Conservation (phyloP, 2,888 invertebrate genomes). For the Caenorhabditis sp. region DNA sequence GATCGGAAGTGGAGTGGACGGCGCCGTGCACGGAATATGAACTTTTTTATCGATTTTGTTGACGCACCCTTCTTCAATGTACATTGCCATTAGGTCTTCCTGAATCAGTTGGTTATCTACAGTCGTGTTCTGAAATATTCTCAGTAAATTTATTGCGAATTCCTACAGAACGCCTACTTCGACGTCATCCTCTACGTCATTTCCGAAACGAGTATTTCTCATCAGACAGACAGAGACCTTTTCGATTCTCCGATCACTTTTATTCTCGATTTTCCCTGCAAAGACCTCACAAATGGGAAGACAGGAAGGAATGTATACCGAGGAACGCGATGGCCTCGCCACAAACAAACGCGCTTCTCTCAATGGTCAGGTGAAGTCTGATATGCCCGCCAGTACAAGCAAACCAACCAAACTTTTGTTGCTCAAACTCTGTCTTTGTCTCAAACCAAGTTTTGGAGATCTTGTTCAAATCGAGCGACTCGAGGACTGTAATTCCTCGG, state of each 20-base stretch:
- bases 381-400: conserved; percentile 74
- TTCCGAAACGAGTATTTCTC: conserved; percentile 59
- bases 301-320: conserved; percentile 43
- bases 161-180: conserved; percentile 44
- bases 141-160: not conserved
- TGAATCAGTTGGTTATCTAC: conserved; percentile 66
- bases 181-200: conserved; percentile 48
- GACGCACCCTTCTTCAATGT: conserved; percentile 69
- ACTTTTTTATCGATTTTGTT: conserved; percentile 73
- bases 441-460: conserved; percentile 64
- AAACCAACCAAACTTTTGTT: conserved; percentile 72
- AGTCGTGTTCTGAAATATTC: conserved; percentile 46
- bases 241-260: conserved; percentile 70
- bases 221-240: conserved; percentile 67
- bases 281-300: conserved; percentile 3
- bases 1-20: conserved; percentile 45
- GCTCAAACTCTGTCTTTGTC: conserved; percentile 55
- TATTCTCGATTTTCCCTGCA: conserved; percentile 72
- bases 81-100: conserved; percentile 74
- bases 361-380: conserved; percentile 62
- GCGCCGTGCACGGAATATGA: conserved; percentile 65
- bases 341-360: conserved; percentile 71
- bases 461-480: conserved; percentile 65
- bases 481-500: conserved; percentile 68
- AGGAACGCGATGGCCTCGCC: conserved; percentile 69